Conservation (phyloP, 2,797 vertebrate genomes). For the Pseudochirops cupreus region DNA sequence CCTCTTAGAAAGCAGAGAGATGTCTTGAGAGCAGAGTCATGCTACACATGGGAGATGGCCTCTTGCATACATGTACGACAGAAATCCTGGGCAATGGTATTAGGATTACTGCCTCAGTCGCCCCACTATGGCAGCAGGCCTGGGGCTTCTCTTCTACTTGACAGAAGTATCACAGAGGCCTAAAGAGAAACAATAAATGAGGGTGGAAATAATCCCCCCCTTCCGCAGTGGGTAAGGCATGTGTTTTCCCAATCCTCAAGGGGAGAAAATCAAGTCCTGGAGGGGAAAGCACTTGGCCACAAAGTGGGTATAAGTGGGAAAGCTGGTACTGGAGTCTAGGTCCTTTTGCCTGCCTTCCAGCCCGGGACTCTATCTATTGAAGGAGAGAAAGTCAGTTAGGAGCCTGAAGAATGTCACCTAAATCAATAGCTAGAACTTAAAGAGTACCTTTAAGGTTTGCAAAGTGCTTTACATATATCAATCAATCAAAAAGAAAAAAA, state of each 20-base stretch:
- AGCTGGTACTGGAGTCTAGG: neutral
- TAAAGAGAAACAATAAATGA: conserved; percentile 29
- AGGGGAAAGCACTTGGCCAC: neutral
- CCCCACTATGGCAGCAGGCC: neutral
- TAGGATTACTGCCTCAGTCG: neutral
- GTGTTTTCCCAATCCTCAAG: neutral
- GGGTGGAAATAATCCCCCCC: neutral
- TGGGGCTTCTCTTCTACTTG: neutral
- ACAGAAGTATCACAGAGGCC: conserved; percentile 19
- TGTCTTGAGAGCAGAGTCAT: too few species aligned
- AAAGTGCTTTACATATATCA: neutral
- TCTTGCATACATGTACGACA: neutral
- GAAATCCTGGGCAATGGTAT: neutral
- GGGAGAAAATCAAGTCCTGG: neutral
- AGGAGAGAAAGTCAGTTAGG: neutral
- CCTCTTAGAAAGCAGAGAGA: neutral
- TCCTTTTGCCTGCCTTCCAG: neutral
- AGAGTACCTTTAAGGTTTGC: neutral
- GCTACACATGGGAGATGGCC: neutral
- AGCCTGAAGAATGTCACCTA: neutral
- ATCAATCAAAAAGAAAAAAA: neutral
- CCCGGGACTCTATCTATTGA: neutral
- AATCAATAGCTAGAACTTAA: neutral
- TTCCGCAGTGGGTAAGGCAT: neutral
- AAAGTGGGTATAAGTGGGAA: neutral